Evolutionary conservation across 2,797 vertebrate species (phyloP), one percentile per base, ranked within the genome.

Genomic region (Alosa sapidissima): DNA sequence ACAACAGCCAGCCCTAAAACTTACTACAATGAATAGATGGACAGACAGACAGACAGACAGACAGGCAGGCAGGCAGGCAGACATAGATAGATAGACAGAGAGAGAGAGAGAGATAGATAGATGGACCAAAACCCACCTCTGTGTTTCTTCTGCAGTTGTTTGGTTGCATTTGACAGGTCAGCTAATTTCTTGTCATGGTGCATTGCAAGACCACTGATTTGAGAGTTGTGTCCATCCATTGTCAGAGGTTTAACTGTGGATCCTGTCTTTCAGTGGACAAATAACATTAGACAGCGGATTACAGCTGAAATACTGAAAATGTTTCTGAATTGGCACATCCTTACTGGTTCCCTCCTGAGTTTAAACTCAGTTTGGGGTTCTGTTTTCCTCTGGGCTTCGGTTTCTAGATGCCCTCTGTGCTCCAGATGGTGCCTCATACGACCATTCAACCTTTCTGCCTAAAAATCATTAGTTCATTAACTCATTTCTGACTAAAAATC

Each of bases 101-200:
- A 28, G 28, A 28, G 28, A 28, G 28, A 28, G 28, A 28, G 28
- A 28, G 28, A n/a, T n/a, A n/a, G n/a, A n/a, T n/a, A 28, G 28
- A 28, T 28, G 28, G 28, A 81, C 28, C 16, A 19, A 78, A 58
- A 9, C 72, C 52, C 75, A 87, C 91, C 91, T 89, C 88, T 87
- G 82, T 85, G 85, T 82, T 91, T 90, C 58, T 88, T 87, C 84
- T 91, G 89, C 33, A 90, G 78, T 33, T 88, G 81, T 51, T 85
- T 86, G 62, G 87, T 91, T 47, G 86, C 87, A 55, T 87, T 86
- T 58, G 88, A 81, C 84, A 90, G 87, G 55, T 84, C 83, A 51
- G 75, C 81, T 47, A 78, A 78, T 9, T 84, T 87, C 24, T 84
- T 88, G 45, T 85, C 85, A 51, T 87, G 90, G 85, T 81, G 85